Conservation (phyloP, 2,797 vertebrate species). For the Phoeniculus purpureus region DNA sequence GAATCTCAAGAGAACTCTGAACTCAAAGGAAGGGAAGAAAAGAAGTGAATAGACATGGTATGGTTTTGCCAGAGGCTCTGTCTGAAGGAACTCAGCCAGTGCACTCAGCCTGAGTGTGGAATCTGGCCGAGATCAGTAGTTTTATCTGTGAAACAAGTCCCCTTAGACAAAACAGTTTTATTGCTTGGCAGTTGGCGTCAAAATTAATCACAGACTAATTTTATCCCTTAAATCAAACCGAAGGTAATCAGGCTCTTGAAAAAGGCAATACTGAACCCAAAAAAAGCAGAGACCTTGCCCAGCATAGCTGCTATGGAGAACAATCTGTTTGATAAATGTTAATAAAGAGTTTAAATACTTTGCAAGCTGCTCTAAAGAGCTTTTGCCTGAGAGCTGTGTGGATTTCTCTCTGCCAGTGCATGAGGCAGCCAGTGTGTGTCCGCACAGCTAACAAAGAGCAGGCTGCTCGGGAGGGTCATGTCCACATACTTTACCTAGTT, state of each 20-base stretch:
- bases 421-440: fast-evolving
- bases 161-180: constrained; percentile 1
- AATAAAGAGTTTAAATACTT: not conserved
- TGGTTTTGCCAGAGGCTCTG: not conserved
- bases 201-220: not conserved
- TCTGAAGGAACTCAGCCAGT: not conserved
- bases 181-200: not conserved
- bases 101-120: not conserved
- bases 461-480: not conserved
- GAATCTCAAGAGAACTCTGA: not conserved
- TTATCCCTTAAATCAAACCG: not conserved
- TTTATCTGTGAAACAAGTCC: constrained; percentile 7
- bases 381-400: fast-evolving
- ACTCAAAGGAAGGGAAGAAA: not conserved
- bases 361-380: not conserved
- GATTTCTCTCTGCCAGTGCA: not conserved
- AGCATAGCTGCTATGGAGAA: not conserved
- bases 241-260: constrained; percentile 4
- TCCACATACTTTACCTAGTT: not conserved
- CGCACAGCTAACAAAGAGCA: not conserved
- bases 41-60: not conserved
- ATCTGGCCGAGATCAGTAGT: not conserved
- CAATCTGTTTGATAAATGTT: not conserved
- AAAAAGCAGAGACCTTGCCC: not conserved
- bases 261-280: not conserved